Conservation (phyloP, 2,113 vertebrate genomes). For the Cricetomys ansorgei region DNA sequence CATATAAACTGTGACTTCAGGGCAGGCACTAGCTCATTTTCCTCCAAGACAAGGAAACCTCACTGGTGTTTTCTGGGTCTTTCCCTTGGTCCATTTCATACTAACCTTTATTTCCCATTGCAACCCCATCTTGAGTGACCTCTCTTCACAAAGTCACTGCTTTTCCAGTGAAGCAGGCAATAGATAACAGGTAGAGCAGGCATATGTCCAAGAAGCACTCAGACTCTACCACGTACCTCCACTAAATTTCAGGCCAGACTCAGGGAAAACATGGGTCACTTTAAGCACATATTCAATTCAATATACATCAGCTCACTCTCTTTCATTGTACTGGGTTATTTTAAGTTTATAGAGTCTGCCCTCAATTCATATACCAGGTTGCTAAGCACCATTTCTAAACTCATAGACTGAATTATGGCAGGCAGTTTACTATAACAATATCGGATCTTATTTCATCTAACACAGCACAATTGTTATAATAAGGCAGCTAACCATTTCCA, state of each 20-base stretch:
- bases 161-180: not conserved
- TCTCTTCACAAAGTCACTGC: not conserved
- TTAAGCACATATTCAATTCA: not conserved
- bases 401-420: slow-evolving; percentile 41
- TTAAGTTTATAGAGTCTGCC: slow-evolving; percentile 38
- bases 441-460: slow-evolving; percentile 55
- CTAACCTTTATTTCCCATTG: not conserved
- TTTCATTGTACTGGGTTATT: slow-evolving; percentile 24
- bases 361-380: slow-evolving; percentile 18
- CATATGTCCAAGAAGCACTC: not conserved
- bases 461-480: slow-evolving; percentile 19
- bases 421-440: not conserved
- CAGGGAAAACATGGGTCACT: not conserved
- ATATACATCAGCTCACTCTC: not conserved
- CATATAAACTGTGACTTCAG: not conserved
- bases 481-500: not conserved
- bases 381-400: slow-evolving; percentile 30
- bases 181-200: fast-evolving
- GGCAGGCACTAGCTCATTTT: not conserved
- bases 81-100: too few species aligned
- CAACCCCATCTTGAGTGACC: not conserved
- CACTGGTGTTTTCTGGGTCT: not conserved
- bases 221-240: too few species aligned
- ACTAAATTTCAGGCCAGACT: not conserved
- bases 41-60: not conserved